Evolutionary conservation across 2,113 vertebrate species (phyloP), one percentile per base, ranked within the genome.

Genomic region (Nestor notabilis): DNA sequence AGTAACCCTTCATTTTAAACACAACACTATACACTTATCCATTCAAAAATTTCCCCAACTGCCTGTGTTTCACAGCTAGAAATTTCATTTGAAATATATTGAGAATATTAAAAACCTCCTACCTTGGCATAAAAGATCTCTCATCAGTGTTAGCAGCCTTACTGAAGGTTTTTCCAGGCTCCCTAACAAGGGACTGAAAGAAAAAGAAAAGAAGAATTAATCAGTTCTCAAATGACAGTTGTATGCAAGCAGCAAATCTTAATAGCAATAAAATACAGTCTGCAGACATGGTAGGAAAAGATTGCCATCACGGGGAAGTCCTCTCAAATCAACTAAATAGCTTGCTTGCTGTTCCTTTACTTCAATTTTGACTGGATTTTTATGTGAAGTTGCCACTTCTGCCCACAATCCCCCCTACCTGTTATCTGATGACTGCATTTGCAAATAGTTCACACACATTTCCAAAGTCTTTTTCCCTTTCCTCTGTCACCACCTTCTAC

Each of bases 91-190:
- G 23, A 60, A 86, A 76, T 18, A 46, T 1, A 31, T 0, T 23
- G 17, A 63, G 37, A 81, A 69, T 24, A 83, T 33, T 63, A 41
- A 91, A 87, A 56, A 44, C 2, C 47, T 47, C 96, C 10, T 95
- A 98, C 97, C 97, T 97, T 96, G 96, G 96, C 95, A 97, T 98
- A 97, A 95, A 98, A 98, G 97, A 97, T 97, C 91, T 97, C 93
- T 98, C 97, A 98, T 98, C 97, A 97, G 97, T 97, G 66, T 97
- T 69, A 91, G 87, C 92, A 96, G 95, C 71, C 66, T 81, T 91
- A 43, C 80, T 55, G 84, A 95, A 96, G 80, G 85, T 85, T 86
- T 86, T 76, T 82, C 65, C 83, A 78, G 94, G 88, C 70, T 95
- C 87, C 85, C 74, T 74, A 52, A 55, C 14, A 77, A 80, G 66